These are phyloP conservation scores for Rotaria macrura DNA, from an alignment of 2,888 invertebrate genomes.

Conservation along the genomic window DNA sequence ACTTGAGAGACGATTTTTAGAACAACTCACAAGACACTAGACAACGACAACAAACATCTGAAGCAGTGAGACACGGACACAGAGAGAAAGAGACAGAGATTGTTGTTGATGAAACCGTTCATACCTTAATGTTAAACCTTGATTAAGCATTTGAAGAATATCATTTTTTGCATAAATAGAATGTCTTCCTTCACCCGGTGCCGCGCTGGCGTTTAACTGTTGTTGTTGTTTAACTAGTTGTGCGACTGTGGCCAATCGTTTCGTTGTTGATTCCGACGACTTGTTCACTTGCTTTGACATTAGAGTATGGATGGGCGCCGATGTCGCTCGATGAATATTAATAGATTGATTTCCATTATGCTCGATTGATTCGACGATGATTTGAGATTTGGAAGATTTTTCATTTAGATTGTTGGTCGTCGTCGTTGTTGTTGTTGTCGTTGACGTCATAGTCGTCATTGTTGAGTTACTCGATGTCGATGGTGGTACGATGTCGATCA, in stretches of 20 bases:
- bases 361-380: neutral
- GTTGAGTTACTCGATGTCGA: neutral
- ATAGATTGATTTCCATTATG: neutral
- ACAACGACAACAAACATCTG: too few relatives aligned
- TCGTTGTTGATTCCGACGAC: neutral
- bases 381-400: neutral
- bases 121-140: neutral
- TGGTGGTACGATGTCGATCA: slow-evolving; percentile 23
- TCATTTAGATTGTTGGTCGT: neutral
- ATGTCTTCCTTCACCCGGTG: neutral
- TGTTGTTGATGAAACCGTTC: too few relatives aligned
- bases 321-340: neutral
- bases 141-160: neutral
- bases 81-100: too few relatives aligned
- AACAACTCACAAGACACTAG: too few relatives aligned
- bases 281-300: neutral
- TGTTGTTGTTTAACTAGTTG: slow-evolving; percentile 16
- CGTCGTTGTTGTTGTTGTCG: neutral
- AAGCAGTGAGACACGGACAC: too few relatives aligned
- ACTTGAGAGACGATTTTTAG: too few relatives aligned
- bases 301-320: neutral
- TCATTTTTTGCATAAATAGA: slow-evolving; percentile 9
- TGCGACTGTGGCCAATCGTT: neutral
- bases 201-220: neutral
- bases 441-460: neutral